These are phyloP conservation scores for Conus ventricosus DNA, from an alignment of 1,140 invertebrate species.

Conservation along the genomic window DNA sequence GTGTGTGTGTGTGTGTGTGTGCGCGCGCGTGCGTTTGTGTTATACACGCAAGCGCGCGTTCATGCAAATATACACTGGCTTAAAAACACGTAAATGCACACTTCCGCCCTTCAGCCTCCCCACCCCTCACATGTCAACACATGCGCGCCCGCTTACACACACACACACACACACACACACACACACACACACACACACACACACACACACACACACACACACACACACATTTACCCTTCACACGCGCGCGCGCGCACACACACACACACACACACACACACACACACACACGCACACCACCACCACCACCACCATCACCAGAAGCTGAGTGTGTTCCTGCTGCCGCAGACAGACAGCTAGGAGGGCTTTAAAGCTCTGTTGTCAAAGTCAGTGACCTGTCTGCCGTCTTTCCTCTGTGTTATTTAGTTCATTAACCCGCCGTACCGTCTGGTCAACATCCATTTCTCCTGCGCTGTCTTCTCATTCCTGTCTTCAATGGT, in stretches of 20 bases:
- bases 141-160: background rate
- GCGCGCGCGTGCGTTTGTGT: too few relatives aligned
- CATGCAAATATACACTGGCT: background rate
- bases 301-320: background rate
- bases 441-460: background rate
- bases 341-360: background rate
- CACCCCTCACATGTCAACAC: background rate
- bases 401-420: background rate
- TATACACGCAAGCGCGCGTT: background rate
- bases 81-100: background rate
- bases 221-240: background rate
- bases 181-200: constrained; percentile 22
- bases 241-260: background rate
- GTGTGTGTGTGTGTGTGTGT: too few relatives aligned
- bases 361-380: background rate
- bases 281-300: background rate
- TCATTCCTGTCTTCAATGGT: too few relatives aligned
- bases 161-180: background rate
- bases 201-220: constrained; percentile 13
- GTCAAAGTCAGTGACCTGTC: too few relatives aligned
- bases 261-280: background rate
- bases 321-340: background rate
- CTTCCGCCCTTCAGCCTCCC: background rate
- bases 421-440: background rate
- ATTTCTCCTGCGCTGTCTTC: background rate